Evolutionary conservation across 2,888 invertebrate species (phyloP).

Genomic region (Xestoiulus laeticollis): DNA sequence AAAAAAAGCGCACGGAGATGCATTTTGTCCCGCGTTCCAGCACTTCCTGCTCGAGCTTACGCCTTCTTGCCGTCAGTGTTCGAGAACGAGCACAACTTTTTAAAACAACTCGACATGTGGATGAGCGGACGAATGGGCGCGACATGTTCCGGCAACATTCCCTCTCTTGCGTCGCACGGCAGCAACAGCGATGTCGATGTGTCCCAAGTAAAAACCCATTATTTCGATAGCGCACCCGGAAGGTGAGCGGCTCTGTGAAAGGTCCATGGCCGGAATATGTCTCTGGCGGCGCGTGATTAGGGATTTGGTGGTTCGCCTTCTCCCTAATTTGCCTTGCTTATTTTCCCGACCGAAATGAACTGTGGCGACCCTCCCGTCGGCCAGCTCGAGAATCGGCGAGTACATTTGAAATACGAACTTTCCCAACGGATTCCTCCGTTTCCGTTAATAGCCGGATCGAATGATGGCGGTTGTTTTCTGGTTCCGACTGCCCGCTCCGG

Average conservation of each 20-base stretch:
- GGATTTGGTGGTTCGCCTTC: neutral
- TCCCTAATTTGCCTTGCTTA: neutral
- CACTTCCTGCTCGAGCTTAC: neutral
- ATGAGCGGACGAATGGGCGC: neutral
- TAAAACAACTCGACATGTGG: slow-evolving; percentile 12
- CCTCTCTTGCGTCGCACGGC: neutral
- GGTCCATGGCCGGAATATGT: neutral
- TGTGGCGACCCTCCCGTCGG: neutral
- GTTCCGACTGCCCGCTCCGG: neutral
- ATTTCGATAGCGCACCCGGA: neutral
- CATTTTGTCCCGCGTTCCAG: slow-evolving; percentile 17
- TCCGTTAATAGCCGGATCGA: neutral
- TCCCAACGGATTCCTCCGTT: slow-evolving; percentile 24
- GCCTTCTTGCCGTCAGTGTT: neutral
- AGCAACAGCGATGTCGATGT: neutral
- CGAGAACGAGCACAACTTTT: slow-evolving; percentile 27
- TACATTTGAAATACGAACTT: slow-evolving; percentile 22
- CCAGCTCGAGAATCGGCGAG: neutral
- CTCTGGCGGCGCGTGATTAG: neutral
- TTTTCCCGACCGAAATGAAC: slow-evolving; percentile 6
- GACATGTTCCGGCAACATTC: neutral
- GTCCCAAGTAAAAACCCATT: neutral
- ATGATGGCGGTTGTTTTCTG: neutral
- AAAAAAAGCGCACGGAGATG: slow-evolving; percentile 12
- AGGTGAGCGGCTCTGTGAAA: neutral